Evolutionary conservation across 2,888 invertebrate genomes (phyloP).

Genomic region (Lumbricus terrestris): DNA sequence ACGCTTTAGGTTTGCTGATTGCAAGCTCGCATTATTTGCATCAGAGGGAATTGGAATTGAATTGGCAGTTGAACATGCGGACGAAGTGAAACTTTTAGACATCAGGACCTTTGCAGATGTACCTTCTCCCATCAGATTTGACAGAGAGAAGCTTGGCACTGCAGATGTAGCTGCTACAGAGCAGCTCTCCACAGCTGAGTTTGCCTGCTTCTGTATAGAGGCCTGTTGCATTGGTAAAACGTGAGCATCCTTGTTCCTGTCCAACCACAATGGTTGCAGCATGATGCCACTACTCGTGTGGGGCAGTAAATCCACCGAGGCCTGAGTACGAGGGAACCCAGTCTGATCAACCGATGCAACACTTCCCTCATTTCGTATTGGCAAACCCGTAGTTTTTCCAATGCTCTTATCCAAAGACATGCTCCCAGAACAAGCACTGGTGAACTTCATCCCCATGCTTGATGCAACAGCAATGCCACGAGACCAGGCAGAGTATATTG

Average conservation of each 20-base stretch:
- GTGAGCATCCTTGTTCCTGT: too few species aligned
- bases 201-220: not conserved
- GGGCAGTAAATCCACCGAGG: not conserved
- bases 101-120: not conserved
- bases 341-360: not conserved
- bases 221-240: not conserved
- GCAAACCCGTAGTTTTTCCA: not conserved
- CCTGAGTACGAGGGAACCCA: not conserved
- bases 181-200: not conserved
- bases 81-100: not conserved
- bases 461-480: not conserved
- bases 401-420: not conserved
- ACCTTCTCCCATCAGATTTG: not conserved
- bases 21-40: not conserved
- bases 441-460: too few species aligned
- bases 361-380: not conserved
- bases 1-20: not conserved
- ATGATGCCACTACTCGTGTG: not conserved
- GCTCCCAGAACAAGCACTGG: not conserved
- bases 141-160: not conserved
- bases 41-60: not conserved
- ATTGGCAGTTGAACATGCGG: not conserved
- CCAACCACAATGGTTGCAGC: not conserved
- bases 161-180: not conserved
- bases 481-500: not conserved